Conservation (phyloP, 2,113 vertebrate species). For the Sylvietta virens region DNA sequence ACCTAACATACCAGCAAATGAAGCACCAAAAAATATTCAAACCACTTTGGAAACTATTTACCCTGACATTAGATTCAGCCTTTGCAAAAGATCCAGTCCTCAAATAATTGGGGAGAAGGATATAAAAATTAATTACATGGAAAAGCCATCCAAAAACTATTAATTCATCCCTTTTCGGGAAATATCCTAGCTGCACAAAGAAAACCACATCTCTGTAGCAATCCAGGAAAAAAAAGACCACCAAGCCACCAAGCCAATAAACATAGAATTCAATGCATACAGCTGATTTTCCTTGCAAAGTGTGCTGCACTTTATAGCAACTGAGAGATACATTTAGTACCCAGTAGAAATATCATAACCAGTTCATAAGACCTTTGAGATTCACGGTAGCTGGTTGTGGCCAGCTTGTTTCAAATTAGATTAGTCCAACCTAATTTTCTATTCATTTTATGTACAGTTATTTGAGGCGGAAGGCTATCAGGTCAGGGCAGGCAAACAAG, state of each 20-base stretch:
- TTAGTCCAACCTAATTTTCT: conserved; percentile 45
- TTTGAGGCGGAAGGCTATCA: conserved; percentile 5
- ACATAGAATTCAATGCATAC: neutral
- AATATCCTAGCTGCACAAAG: neutral
- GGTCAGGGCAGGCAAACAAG: neutral
- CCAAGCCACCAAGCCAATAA: neutral
- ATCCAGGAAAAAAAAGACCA: neutral
- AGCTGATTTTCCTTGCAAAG: neutral
- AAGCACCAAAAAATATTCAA: neutral
- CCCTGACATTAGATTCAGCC: neutral
- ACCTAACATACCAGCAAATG: neutral
- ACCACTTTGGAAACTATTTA: neutral
- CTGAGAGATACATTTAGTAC: neutral
- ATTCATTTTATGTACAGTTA: neutral
- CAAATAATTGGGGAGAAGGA: neutral
- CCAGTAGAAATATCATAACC: neutral
- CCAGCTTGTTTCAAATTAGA: conserved; percentile 34
- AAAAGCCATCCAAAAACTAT: neutral
- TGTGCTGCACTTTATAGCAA: neutral
- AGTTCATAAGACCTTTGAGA: neutral
- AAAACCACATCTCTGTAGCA: neutral
- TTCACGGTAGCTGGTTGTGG: neutral
- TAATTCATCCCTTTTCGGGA: neutral
- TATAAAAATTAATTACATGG: neutral
- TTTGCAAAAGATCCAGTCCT: neutral